Evolutionary conservation across 1,140 invertebrate genomes (phyloP), one percentile per base, ranked within the genome.

Genomic region (Philopotamus ludificatus): DNA sequence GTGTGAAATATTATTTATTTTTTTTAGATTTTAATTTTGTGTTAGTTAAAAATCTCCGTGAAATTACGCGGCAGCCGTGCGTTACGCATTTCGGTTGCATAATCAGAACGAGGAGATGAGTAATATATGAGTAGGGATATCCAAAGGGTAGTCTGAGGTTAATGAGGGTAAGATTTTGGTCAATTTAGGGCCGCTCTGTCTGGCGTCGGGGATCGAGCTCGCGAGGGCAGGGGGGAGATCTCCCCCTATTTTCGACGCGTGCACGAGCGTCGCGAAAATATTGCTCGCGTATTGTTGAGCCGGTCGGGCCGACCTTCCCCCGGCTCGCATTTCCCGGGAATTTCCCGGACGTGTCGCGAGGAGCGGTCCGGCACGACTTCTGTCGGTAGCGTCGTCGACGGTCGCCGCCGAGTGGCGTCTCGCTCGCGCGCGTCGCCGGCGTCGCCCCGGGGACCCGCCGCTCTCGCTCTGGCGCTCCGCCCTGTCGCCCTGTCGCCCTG

Each of bases 121-220:
- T 26, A 25, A 22, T 22, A 53, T 53, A 53, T 42, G 54, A 39
- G 15, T 20, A 9, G 54, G 28, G 54, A 57, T 34, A 60, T 57
- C 42, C 26, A n/a, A 49, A 22, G 42, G 58, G 44, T 60, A 23
- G 41, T 60, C 10, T 50, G 58, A 18, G 45, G 58, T 60, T 60
- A 60, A 49, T 60, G 58, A 60, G 58, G 58, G 58, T 60, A 60
- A 60, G 44, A 60, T 60, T 60, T 60, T 49, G 58, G 58, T 60
- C 42, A 60, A 60, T 60, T 60, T 49, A 21, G 58, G 58, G 58
- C 45, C 23, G 28, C 25, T 8, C 20, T 18, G 58, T 49, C 42
- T 60, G 58, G 22, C 20, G 21, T 20, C 45, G n/a, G n/a, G n/a
- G n/a, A n/a, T n/a, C n/a, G n/a, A n/a, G n/a, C n/a, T n/a, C n/a